These are phyloP conservation scores for Nemoura dubitans DNA, from an alignment of 2,888 invertebrate genomes.

Conservation along the genomic window DNA sequence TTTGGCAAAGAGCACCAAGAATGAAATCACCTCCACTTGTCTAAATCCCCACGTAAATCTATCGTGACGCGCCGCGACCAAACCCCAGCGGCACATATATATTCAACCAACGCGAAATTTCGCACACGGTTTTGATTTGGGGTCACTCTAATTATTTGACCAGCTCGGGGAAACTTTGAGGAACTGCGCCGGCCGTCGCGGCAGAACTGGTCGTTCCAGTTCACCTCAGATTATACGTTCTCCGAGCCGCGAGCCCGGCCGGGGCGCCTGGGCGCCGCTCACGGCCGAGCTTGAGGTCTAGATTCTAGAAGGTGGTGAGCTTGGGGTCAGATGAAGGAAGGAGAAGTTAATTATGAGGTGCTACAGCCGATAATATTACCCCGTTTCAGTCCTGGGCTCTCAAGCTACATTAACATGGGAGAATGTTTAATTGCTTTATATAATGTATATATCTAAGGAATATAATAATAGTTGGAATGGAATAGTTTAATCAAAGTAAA, in stretches of 20 bases:
- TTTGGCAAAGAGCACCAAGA: too few species aligned
- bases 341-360: constrained; percentile 26
- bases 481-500: constrained; percentile 39
- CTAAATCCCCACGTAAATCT: too few species aligned
- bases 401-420: neutral
- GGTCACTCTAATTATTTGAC: neutral
- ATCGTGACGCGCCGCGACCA: neutral
- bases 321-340: neutral
- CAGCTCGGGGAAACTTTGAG: neutral
- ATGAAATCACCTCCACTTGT: too few species aligned
- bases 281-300: neutral
- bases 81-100: neutral
- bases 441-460: constrained; percentile 25
- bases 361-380: constrained; percentile 25
- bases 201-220: neutral
- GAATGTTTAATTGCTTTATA: constrained; percentile 31
- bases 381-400: neutral
- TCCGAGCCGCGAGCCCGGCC: neutral
- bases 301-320: neutral
- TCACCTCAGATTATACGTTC: neutral
- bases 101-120: neutral
- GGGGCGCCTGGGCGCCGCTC: neutral
- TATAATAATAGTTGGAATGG: constrained; percentile 29
- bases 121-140: neutral
- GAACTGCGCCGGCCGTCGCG: neutral